Evolutionary conservation across 1,140 invertebrate genomes (phyloP).

Genomic region (Pristionchus pacificus): DNA sequence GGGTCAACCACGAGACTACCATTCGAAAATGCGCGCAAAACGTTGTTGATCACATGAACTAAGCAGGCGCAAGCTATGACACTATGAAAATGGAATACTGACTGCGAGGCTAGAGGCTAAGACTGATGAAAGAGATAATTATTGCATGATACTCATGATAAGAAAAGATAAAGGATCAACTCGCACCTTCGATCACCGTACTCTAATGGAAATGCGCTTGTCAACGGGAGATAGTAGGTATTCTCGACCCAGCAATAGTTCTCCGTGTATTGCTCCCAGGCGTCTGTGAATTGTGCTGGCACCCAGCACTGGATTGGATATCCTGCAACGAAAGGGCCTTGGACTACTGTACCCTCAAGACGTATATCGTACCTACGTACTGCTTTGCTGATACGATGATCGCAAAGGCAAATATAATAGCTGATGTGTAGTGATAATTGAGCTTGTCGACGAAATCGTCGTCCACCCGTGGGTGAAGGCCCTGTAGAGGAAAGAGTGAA

Average conservation of each 20-base stretch:
- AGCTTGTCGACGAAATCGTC: conserved; percentile 57
- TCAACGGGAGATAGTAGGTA: conserved; percentile 56
- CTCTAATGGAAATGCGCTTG: conserved; percentile 55
- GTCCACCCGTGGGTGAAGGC: conserved; percentile 55
- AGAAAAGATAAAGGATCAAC: too few relatives aligned
- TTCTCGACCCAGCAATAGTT: conserved; percentile 59
- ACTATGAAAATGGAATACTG: too few relatives aligned
- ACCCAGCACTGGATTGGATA: conserved; percentile 58
- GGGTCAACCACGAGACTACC: too few relatives aligned
- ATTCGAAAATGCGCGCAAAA: too few relatives aligned
- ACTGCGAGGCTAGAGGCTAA: too few relatives aligned
- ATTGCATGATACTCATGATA: too few relatives aligned
- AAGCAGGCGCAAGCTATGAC: too few relatives aligned
- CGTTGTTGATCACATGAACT: too few relatives aligned
- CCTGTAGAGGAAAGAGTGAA: conserved; percentile 20
- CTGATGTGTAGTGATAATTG: conserved; percentile 57
- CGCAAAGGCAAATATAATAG: conserved; percentile 57
- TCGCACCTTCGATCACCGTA: conserved; percentile 56
- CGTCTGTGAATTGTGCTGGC: conserved; percentile 58
- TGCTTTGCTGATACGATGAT: conserved; percentile 57
- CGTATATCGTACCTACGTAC: conserved; percentile 47
- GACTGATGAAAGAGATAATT: too few relatives aligned
- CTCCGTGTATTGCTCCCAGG: conserved; percentile 57
- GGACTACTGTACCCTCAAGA: neutral
- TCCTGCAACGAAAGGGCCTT: conserved; percentile 33